A percentile compares a stretch with the other conserved stretches of the same genome.
Conservation (phyloP, 2,797 vertebrate species). For the Diplodus sargus region DNA sequence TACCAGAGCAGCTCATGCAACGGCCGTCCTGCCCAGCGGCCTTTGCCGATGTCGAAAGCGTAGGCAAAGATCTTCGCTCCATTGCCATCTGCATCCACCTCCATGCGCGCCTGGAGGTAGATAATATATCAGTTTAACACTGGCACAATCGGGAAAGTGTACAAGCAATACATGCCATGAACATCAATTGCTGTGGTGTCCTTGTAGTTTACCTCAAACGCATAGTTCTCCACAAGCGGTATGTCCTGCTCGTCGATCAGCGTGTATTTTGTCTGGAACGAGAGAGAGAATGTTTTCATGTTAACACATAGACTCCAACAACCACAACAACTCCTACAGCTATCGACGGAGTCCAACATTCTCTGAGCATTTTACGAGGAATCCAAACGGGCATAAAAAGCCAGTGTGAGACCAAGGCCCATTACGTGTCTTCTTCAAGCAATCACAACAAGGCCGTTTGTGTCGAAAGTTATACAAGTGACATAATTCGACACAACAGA, state of each 20-base stretch:
- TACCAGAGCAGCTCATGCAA: constrained; percentile 97
- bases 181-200: neutral
- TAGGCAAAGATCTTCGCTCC: constrained; percentile 99
- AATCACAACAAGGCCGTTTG: neutral
- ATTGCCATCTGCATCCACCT: constrained; percentile 98
- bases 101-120: constrained; percentile 92
- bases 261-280: constrained; percentile 95
- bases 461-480: neutral
- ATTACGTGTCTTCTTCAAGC: neutral
- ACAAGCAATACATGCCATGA: neutral
- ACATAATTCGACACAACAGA: neutral
- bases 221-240: constrained; percentile 98
- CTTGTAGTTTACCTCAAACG: constrained; percentile 91
- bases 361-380: neutral
- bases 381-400: neutral
- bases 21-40: constrained; percentile 93
- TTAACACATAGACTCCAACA: neutral
- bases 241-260: constrained; percentile 99
- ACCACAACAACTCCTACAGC: neutral
- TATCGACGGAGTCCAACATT: neutral
- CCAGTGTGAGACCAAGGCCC: no score
- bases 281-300: constrained; percentile 22
- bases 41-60: constrained; percentile 97
- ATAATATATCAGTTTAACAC: neutral
- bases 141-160: neutral